phyloP scores from a whole-genome alignment of 1,140 invertebrate genomes.

The Pomacea maculata region DNA sequence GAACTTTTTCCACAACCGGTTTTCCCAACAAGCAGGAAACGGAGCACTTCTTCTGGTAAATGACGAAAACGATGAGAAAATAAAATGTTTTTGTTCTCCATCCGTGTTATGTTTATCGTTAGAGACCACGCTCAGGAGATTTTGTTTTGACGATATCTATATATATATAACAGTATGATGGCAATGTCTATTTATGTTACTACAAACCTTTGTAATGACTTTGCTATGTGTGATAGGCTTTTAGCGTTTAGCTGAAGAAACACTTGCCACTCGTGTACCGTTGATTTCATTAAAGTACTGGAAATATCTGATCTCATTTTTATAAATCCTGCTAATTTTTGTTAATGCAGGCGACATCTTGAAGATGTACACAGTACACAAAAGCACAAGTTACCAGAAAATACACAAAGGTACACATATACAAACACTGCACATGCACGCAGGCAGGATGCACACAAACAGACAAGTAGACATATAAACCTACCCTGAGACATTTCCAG shows the following conservation, averaged over 20 bases:
- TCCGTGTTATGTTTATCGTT: no score
- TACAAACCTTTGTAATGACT: background rate
- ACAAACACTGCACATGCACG: background rate
- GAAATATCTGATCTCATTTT: background rate
- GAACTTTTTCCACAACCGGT: slow-evolving; percentile 13
- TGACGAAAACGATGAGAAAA: background rate
- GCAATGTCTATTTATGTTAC: background rate
- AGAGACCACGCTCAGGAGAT: no score
- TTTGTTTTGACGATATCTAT: no score
- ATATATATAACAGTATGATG: background rate
- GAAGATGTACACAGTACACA: background rate
- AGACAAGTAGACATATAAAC: background rate
- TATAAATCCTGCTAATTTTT: background rate
- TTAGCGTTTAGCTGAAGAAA: background rate
- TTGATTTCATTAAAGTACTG: background rate
- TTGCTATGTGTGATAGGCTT: background rate
- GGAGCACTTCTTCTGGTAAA: background rate
- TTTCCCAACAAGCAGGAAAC: slow-evolving; percentile 17
- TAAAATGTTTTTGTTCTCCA: background rate
- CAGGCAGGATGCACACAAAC: background rate
- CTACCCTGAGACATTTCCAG: background rate
- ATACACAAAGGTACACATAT: no score
- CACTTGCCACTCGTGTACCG: no score
- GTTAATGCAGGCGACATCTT: background rate
- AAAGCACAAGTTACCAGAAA: background rate